Base-by-base conservation (phyloP, 35 echinoderm and acorn worm species). In the Apostichopus japonicus region DNA sequence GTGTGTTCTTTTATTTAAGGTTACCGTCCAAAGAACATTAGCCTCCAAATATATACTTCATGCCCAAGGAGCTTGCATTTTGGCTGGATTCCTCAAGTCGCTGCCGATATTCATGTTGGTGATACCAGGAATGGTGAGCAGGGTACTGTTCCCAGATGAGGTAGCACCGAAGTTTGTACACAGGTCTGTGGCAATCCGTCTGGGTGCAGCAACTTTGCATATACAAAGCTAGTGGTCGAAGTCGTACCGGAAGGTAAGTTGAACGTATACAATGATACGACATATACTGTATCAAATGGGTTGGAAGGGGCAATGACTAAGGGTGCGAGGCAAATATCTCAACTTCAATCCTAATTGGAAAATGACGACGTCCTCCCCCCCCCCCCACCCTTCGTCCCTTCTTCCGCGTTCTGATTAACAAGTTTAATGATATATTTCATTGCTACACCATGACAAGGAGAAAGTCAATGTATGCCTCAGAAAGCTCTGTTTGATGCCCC, bases 91-190 rank as follows among this genome's bases (percentile, higher is more conserved):
- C 76, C 84, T 98, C 17, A 98, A 98, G 65, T 79, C 80, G 23
- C 90, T 98, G 10, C 96, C 96, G 1, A 78, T 98, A 86, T 95
- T 98, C 62, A 59, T 98, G 58, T 92, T 98, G 33, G 92, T 98
- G 0, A 83, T 95, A n/a, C 96, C 96, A 5, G 96, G 96, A 8
- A 95, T 98, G 96, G 65, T 98, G 0, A 87, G 86, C 81, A 86
- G 94, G 7, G 73, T 87, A 17, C 59, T 95, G 14, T 98, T 94
- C 65, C 94, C 96, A 2, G 77, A 98, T 56, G 92, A 95, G 17
- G 94, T 98, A 0, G 96, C 96, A 25, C 88, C 53, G 90, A 91
- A 4, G 22, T 65, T 4, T 98, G 96, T 83, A 51, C 87, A 24
- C 83, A 56, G n/a, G 90, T 90, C 0, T 98, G 96, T 63, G 92